Conservation (phyloP, 2,888 invertebrate genomes). For the Acleris emargana region DNA sequence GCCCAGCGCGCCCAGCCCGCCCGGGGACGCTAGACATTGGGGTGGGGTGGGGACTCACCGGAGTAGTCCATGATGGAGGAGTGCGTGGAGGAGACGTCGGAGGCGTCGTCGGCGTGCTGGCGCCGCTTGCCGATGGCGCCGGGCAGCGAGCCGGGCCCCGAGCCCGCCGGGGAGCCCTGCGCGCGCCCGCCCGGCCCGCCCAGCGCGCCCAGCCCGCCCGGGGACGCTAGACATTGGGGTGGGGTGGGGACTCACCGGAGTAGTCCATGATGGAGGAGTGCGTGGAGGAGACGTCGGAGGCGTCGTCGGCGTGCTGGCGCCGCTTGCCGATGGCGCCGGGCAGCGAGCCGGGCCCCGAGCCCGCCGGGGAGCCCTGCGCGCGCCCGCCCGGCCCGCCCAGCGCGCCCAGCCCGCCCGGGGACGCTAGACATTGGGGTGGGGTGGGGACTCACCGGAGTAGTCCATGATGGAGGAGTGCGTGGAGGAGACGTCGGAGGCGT, state of each 20-base stretch:
- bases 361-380: constrained; percentile 89
- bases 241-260: constrained; percentile 85
- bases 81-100: constrained; percentile 93
- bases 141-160: constrained; percentile 91
- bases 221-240: too few relatives aligned
- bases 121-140: constrained; percentile 92
- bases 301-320: constrained; percentile 89
- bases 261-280: constrained; percentile 94
- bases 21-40: constrained; percentile 94
- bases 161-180: constrained; percentile 89
- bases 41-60: constrained; percentile 83
- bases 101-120: constrained; percentile 90
- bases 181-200: too few relatives aligned
- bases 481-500: constrained; percentile 94
- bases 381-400: too few relatives aligned
- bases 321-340: constrained; percentile 93
- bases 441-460: constrained; percentile 87
- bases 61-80: constrained; percentile 95
- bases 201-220: constrained; percentile 90
- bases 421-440: too few relatives aligned
- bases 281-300: constrained; percentile 93
- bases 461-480: constrained; percentile 94
- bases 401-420: constrained; percentile 91
- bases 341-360: constrained; percentile 91
- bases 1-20: too few relatives aligned